These are phyloP conservation scores for Vulpes ferrilata DNA, from an alignment of 2,113 vertebrate species.

Conservation along the genomic window DNA sequence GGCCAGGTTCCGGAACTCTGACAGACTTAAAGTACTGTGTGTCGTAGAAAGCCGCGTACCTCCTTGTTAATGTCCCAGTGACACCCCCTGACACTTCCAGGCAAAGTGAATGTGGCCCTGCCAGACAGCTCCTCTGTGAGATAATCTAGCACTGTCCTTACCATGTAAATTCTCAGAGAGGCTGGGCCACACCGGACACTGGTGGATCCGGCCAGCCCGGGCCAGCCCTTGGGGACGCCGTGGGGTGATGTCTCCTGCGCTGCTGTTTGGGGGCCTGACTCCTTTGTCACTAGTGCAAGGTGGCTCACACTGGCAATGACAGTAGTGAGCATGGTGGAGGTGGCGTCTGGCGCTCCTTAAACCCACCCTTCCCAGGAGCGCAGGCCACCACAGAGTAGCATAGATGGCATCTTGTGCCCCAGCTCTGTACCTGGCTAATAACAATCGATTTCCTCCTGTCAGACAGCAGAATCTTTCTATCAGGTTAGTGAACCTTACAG, in stretches of 20 bases:
- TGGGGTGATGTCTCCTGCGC: neutral
- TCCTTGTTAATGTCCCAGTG: neutral
- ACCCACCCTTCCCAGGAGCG: neutral
- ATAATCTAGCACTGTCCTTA: neutral
- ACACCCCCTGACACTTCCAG: neutral
- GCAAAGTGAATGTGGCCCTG: neutral
- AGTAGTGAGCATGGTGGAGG: neutral
- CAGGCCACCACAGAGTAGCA: neutral
- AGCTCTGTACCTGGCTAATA: constrained; percentile 68
- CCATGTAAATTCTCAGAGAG: neutral
- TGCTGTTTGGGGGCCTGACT: neutral
- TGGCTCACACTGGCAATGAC: neutral
- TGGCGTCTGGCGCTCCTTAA: neutral
- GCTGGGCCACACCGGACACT: neutral
- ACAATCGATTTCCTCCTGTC: constrained; percentile 81
- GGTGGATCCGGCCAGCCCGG: neutral
- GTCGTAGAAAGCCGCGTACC: neutral
- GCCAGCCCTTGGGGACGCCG: neutral
- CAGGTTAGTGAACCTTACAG: constrained; percentile 81
- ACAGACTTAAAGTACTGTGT: neutral
- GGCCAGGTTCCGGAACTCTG: neutral
- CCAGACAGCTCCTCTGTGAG: neutral
- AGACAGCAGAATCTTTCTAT: constrained; percentile 87
- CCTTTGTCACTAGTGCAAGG: neutral
- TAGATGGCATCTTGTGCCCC: neutral